These are phyloP conservation scores for Copidosoma floridanum DNA, from an alignment of 1,140 invertebrate genomes.

Conservation along the genomic window DNA sequence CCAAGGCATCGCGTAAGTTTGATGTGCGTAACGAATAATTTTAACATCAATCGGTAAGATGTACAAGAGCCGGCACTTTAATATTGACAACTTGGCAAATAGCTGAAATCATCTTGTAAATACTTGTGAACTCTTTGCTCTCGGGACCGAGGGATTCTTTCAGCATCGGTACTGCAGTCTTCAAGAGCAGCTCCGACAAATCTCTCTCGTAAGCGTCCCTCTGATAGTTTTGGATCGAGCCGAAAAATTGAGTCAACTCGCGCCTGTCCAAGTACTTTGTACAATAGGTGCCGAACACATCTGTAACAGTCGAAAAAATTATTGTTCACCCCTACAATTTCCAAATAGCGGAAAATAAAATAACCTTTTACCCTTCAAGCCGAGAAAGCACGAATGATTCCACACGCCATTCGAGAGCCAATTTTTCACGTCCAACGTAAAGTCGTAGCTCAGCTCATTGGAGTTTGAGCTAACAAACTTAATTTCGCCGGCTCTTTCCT, in stretches of 20 bases:
- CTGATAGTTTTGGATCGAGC: conserved; percentile 43
- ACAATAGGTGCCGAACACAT: conserved; percentile 29
- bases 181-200: conserved; percentile 35
- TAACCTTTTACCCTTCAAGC: conserved; percentile 37
- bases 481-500: not conserved
- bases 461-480: not conserved
- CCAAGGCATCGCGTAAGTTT: no score
- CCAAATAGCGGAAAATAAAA: no score
- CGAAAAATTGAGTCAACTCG: conserved; percentile 36
- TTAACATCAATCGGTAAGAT: no score
- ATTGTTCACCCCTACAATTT: not conserved
- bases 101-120: conserved; percentile 44
- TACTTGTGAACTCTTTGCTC: conserved; percentile 32
- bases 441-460: not conserved
- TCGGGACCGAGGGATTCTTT: conserved; percentile 25
- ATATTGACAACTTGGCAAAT: conserved; percentile 42
- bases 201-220: conserved; percentile 35
- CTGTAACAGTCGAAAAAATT: conserved; percentile 32
- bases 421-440: conserved; percentile 8
- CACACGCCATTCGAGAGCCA: conserved; percentile 47
- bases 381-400: conserved; percentile 35
- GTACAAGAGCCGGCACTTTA: conserved; percentile 35
- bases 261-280: conserved; percentile 38
- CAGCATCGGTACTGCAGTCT: conserved; percentile 34
- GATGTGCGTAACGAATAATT: no score